Percentiles rank a stretch among this genome's conserved stretches.
Evolutionary conservation across 2,113 vertebrate species (phyloP).

Genomic region (Hemicordylus capensis): DNA sequence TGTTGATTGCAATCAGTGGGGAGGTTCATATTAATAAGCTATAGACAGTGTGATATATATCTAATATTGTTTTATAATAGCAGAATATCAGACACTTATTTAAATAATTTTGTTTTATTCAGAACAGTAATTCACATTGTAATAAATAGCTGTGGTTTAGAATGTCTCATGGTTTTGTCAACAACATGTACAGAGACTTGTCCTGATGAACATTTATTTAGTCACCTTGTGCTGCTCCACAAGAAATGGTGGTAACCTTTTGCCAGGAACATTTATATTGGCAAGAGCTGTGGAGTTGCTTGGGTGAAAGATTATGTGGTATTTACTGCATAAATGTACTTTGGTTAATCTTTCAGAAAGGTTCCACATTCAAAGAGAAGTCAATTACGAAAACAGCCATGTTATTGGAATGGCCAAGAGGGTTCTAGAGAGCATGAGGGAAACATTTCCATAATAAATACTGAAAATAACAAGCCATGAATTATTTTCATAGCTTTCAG

Average conservation of each 20-base stretch:
- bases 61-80: neutral
- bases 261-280: neutral
- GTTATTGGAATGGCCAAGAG: neutral
- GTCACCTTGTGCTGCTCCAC: neutral
- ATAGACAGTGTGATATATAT: neutral
- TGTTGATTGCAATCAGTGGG: neutral
- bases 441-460: constrained; percentile 25
- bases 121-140: neutral
- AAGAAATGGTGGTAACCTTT: neutral
- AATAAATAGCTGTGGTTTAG: neutral
- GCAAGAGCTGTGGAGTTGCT: neutral
- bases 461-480: neutral
- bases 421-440: neutral
- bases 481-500: neutral
- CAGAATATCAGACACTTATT: neutral
- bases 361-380: constrained; percentile 8
- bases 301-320: constrained; percentile 23
- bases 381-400: constrained; percentile 7
- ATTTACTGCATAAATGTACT: constrained; percentile 15
- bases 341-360: constrained; percentile 30
- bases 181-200: neutral
- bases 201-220: neutral
- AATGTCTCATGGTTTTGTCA: neutral
- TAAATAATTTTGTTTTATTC: neutral
- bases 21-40: neutral